Evolutionary conservation across 1,140 invertebrate genomes (phyloP), one percentile per base, ranked within the genome.

Genomic region (Scylla paramamosain): DNA sequence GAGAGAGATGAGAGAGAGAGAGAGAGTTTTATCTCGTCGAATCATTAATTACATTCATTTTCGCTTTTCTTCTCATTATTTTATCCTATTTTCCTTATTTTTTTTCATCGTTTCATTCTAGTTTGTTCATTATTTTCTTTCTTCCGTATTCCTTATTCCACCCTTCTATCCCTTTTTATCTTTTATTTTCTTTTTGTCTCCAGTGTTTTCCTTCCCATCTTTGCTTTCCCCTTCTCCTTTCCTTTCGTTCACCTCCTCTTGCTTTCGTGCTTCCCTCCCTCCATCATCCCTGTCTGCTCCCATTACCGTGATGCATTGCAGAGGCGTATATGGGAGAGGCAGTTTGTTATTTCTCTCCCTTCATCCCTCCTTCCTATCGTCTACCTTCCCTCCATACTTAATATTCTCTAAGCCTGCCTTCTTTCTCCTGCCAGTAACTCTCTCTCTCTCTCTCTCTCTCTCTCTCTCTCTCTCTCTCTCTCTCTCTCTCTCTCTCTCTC

Each of bases 401-500:
- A 59, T 91, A 20, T 67, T 31, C 59, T 20, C 16, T 29, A 67
- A 25, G 28, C 16, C 31, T n/a, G 20, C 25, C 25, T 77, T 59
- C 52, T 52, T 16, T 91, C 88, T 90, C 88, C 89, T 46, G 4
- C 39, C 39, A 39, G 39, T 39, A 39, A 16, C 46, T 31, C 25
- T 31, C 86, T 4, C 86, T 32, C 86, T 88, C 86, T 32, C 28
- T 88, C 86, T 88, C 86, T 88, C 86, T 88, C 86, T 88, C 86
- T 88, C 86, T 88, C 86, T 88, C 86, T 88, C 86, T 88, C 86
- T 88, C 86, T 88, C 86, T 88, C 86, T 88, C 86, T 88, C 86
- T 88, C 86, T 88, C 86, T 88, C 86, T 88, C 86, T 88, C 86
- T 88, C 86, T 88, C 86, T 88, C 86, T 88, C 86, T 88, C 86